Conservation (phyloP, 2,113 vertebrate species). For the Protobothrops mucrosquamatus region DNA sequence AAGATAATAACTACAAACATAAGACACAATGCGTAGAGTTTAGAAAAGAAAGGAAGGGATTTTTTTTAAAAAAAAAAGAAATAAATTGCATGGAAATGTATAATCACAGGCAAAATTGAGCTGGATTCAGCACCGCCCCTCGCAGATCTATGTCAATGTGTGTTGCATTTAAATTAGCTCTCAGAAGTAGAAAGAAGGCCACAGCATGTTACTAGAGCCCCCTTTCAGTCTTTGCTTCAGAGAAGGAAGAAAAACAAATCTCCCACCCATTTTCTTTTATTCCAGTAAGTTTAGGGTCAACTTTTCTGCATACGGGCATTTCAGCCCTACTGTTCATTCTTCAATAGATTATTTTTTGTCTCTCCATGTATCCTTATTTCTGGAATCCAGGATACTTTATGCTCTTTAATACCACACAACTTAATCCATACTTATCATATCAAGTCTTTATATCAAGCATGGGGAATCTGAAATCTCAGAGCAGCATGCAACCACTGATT, state of each 20-base stretch:
- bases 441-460: background rate
- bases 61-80: background rate
- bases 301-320: background rate
- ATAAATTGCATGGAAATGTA: background rate
- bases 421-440: background rate
- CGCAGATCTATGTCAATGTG: background rate
- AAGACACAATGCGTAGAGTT: background rate
- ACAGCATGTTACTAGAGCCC: background rate
- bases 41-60: background rate
- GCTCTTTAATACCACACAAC: background rate
- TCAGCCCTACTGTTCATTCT: background rate
- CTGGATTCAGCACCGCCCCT: background rate
- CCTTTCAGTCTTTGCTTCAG: background rate
- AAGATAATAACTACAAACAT: background rate
- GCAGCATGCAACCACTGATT: background rate
- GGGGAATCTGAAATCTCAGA: background rate
- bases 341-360: background rate
- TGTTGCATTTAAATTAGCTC: background rate
- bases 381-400: background rate
- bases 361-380: background rate
- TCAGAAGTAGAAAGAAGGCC: background rate
- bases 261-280: background rate
- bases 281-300: background rate
- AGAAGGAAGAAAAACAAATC: background rate
- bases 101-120: background rate